These are phyloP conservation scores for Drosophila ficusphila DNA, from an alignment of 1,140 invertebrate species.

Conservation along the genomic window DNA sequence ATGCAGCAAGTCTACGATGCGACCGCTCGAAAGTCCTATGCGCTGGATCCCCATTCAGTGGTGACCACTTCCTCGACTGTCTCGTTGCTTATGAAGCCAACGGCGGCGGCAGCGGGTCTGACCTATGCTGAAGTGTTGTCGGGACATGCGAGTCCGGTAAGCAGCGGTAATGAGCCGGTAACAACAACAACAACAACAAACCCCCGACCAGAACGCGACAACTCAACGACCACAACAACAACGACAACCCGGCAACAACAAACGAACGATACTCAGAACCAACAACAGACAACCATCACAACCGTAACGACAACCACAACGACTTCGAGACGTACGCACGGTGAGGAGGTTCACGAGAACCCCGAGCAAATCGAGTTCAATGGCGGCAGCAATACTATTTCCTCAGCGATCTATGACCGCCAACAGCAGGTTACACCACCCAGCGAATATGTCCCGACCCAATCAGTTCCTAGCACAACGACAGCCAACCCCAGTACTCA, in stretches of 20 bases:
- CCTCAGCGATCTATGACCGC: constrained; percentile 30
- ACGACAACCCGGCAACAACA: constrained; percentile 34
- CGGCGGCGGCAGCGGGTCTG: constrained; percentile 83
- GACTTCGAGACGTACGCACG: constrained; percentile 52
- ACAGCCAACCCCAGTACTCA: constrained; percentile 38
- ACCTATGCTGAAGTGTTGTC: constrained; percentile 85
- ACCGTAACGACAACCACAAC: constrained; percentile 52
- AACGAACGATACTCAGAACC: constrained; percentile 28
- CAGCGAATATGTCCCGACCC: constrained; percentile 7
- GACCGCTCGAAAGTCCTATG: constrained; percentile 88
- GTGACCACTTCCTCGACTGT: constrained; percentile 82
- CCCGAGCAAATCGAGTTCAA: constrained; percentile 16
- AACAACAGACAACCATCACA: constrained; percentile 37
- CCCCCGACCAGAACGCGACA: constrained; percentile 54
- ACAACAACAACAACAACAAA: constrained; percentile 29
- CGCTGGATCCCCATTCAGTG: constrained; percentile 90
- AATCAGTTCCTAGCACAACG: constrained; percentile 44
- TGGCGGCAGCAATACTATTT: constrained; percentile 26
- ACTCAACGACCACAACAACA: constrained; percentile 37
- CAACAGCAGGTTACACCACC: constrained; percentile 29
- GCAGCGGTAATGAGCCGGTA: constrained; percentile 67
- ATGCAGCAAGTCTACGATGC: constrained; percentile 88
- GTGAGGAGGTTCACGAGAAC: constrained; percentile 11
- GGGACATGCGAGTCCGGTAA: constrained; percentile 83
- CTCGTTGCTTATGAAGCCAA: constrained; percentile 82